phyloP scores from a whole-genome alignment of 1,140 invertebrate species.

The Nilaparvata lugens region DNA sequence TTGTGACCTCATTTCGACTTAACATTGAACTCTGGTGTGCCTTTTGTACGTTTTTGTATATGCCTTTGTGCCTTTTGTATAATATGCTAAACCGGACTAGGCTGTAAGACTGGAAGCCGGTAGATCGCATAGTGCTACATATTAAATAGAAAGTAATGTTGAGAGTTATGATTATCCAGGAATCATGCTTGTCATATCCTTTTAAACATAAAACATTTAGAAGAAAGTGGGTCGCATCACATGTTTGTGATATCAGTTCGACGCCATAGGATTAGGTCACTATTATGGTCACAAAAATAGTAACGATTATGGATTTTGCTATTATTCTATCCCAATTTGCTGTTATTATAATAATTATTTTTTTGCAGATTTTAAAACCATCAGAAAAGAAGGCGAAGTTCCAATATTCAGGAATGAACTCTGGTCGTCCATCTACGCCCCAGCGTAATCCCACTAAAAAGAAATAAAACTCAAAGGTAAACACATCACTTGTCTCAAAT shows the following conservation, averaged over 20 bases:
- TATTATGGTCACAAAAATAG: not conserved
- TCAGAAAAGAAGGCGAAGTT: slow-evolving; percentile 99
- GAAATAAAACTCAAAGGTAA: slow-evolving; percentile 17
- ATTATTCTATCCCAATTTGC: not conserved
- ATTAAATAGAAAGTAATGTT: too few relatives aligned
- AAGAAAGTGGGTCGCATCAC: not conserved
- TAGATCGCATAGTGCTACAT: too few relatives aligned
- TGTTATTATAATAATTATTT: slow-evolving; percentile 10
- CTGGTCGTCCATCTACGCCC: slow-evolving; percentile 51
- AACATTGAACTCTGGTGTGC: too few relatives aligned
- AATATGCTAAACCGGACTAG: too few relatives aligned
- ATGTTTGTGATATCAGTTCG: not conserved
- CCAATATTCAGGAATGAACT: slow-evolving; percentile 79
- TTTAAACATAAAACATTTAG: not conserved
- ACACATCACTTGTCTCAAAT: too few relatives aligned
- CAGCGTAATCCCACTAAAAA: slow-evolving; percentile 25
- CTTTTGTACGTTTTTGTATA: too few relatives aligned
- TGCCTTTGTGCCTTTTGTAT: too few relatives aligned
- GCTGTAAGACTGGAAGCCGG: too few relatives aligned
- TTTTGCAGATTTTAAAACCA: slow-evolving; percentile 89
- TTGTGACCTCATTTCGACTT: too few relatives aligned
- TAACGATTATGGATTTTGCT: slow-evolving; percentile 6
- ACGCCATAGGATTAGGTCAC: not conserved
- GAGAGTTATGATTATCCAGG: too few relatives aligned
- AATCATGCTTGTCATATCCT: too few relatives aligned